Evolutionary conservation across 1,140 invertebrate genomes (phyloP).

Genomic region (Scaptomyza montana): DNA sequence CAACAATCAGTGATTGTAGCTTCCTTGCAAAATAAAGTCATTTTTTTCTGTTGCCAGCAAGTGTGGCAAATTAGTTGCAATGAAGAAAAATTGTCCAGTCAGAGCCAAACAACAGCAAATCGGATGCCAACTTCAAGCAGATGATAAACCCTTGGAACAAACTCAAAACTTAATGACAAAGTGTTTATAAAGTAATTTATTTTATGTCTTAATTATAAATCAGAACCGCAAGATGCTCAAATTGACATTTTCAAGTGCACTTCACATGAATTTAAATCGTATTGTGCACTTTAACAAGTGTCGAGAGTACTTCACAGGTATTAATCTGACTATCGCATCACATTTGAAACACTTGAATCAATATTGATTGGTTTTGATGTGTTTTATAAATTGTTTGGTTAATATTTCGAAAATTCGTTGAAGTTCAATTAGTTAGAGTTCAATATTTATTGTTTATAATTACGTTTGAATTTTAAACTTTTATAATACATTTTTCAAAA

Average conservation of each 20-base stretch:
- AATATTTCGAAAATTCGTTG: too few species aligned
- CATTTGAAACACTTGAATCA: neutral
- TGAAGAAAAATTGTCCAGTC: constrained; percentile 50
- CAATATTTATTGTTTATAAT: neutral
- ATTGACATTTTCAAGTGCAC: neutral
- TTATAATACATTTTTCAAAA: too few species aligned
- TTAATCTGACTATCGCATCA: neutral
- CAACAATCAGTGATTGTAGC: constrained; percentile 9
- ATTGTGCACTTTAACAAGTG: neutral
- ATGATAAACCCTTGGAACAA: constrained; percentile 28
- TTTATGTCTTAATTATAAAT: neutral
- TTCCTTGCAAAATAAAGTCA: constrained; percentile 40
- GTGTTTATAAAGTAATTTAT: constrained; percentile 11
- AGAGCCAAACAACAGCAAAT: constrained; percentile 18
- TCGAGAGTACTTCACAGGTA: neutral
- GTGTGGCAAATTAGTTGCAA: constrained; percentile 53
- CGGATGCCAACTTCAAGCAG: constrained; percentile 8
- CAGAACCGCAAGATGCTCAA: neutral
- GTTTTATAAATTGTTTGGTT: neutral
- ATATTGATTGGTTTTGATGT: neutral
- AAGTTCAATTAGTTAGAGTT: too few species aligned
- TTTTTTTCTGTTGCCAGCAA: constrained; percentile 31
- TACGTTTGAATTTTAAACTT: too few species aligned
- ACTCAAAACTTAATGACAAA: constrained; percentile 13
- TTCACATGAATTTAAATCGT: neutral